Evolutionary conservation across 2,113 vertebrate species (phyloP).

Genomic region (Aplodontia rufa): DNA sequence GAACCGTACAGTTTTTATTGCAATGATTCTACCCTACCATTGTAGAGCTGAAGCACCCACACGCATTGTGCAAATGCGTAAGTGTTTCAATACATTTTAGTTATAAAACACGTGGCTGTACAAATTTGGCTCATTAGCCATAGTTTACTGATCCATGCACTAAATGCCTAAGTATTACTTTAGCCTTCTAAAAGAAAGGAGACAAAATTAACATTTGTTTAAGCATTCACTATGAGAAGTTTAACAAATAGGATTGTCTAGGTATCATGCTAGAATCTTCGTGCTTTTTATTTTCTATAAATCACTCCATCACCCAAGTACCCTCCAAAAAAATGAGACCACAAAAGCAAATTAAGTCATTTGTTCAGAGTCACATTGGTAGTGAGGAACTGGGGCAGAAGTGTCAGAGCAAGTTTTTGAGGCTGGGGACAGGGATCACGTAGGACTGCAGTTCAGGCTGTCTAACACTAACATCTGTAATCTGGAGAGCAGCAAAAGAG

Average conservation of each 20-base stretch:
- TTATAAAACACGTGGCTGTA: background rate
- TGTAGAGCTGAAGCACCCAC: background rate
- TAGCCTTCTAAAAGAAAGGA: background rate
- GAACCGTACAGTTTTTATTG: background rate
- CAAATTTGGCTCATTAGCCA: background rate
- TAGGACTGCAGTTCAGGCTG: background rate
- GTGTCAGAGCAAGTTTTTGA: background rate
- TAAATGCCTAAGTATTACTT: background rate
- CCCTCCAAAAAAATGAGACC: background rate
- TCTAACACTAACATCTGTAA: background rate
- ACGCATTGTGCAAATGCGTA: background rate
- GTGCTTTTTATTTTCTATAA: constrained; percentile 21
- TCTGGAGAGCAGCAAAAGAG: background rate
- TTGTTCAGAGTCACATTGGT: background rate
- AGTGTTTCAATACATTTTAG: background rate
- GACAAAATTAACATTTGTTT: background rate
- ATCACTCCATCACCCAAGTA: background rate
- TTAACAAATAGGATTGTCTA: background rate
- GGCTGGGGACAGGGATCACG: background rate
- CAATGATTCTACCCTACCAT: background rate
- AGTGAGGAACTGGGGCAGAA: background rate
- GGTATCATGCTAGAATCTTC: background rate
- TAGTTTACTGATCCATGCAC: background rate
- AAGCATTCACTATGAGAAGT: background rate
- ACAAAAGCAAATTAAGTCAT: background rate